Evolutionary conservation across 1,140 invertebrate genomes (phyloP).

Genomic region (Aphelenchoides besseyi): DNA sequence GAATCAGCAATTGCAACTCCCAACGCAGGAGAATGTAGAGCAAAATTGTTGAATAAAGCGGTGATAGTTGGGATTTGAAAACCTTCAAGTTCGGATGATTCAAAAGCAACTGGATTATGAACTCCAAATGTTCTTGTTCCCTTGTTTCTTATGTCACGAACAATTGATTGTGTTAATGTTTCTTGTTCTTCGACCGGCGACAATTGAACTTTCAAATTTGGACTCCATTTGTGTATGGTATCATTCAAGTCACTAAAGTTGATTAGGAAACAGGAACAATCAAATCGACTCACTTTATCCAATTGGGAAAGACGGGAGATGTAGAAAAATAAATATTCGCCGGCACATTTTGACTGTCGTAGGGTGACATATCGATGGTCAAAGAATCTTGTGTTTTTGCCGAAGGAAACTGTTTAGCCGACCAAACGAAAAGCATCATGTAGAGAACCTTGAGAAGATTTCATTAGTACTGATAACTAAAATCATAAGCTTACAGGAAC

Average conservation of each 20-base stretch:
- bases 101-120: slow-evolving; percentile 34
- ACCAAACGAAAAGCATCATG: slow-evolving; percentile 25
- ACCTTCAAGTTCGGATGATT: background rate
- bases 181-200: background rate
- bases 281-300: background rate
- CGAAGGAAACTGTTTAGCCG: slow-evolving; percentile 18
- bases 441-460: too few species aligned
- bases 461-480: too few species aligned
- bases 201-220: background rate
- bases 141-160: slow-evolving; percentile 6
- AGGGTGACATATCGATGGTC: background rate
- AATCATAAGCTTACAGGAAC: too few species aligned
- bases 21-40: slow-evolving; percentile 22
- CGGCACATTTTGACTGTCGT: background rate
- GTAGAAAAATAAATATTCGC: slow-evolving; percentile 12
- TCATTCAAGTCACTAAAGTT: background rate
- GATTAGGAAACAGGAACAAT: too few species aligned
- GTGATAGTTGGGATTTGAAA: slow-evolving; percentile 21
- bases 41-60: slow-evolving; percentile 30
- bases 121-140: slow-evolving; percentile 24
- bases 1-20: slow-evolving; percentile 20
- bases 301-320: background rate
- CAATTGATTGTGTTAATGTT: background rate
- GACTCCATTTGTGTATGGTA: background rate
- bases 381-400: slow-evolving; percentile 34